Percentiles rank a stretch among this genome's conserved stretches.
These are phyloP conservation scores for Hirtodrosophila alboralis DNA, from an alignment of 2,888 invertebrate genomes.

Conservation along the genomic window DNA sequence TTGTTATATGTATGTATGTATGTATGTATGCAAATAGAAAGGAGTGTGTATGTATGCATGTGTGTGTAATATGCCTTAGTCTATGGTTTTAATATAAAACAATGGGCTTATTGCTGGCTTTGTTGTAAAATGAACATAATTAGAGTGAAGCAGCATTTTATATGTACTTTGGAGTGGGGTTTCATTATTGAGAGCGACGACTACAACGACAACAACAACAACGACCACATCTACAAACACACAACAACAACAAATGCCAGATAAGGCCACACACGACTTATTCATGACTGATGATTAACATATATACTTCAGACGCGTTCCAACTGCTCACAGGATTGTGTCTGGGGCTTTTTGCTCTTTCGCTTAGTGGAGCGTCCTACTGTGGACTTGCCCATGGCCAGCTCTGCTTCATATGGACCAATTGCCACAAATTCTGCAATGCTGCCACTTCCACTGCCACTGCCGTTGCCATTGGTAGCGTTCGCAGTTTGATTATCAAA, in stretches of 20 bases:
- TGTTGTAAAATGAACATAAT: not conserved
- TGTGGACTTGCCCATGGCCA: conserved; percentile 8
- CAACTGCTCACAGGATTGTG: conserved; percentile 81
- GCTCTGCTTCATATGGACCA: conserved; percentile 55
- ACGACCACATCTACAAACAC: too few species aligned
- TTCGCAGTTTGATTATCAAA: conserved; percentile 59
- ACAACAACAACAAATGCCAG: not conserved
- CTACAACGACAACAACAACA: not conserved
- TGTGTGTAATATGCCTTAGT: conserved; percentile 35
- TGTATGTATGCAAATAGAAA: conserved; percentile 35
- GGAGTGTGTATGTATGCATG: conserved; percentile 19
- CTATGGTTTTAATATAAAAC: conserved; percentile 78
- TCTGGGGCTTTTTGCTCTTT: conserved; percentile 72
- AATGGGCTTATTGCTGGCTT: conserved; percentile 47
- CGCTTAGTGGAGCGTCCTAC: conserved; percentile 41
- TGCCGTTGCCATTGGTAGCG: not conserved
- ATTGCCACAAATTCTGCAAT: conserved; percentile 66
- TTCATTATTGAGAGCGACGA: not conserved
- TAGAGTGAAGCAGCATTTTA: too few species aligned
- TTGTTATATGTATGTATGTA: conserved; percentile 18
- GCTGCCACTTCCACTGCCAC: conserved; percentile 37
- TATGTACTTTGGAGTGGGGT: too few species aligned
- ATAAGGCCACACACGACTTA: conserved; percentile 8
- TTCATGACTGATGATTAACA: not conserved
- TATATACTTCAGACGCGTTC: conserved; percentile 60